Base-by-base conservation (phyloP, 2,888 invertebrate species). In the Phania funesta region DNA sequence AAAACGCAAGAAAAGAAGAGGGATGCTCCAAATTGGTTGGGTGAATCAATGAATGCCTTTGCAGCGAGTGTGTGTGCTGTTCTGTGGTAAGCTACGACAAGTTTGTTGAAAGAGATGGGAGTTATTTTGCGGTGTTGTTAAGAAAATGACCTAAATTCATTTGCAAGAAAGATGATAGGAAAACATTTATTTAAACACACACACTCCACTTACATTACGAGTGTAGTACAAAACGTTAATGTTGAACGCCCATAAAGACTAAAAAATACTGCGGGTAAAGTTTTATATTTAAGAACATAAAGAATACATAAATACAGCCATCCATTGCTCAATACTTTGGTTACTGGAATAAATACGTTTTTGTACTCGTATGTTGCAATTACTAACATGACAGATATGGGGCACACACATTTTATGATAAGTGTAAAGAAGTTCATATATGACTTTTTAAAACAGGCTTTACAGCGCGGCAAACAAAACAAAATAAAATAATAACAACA, bases 311-410 rank as follows among this genome's bases (percentile, higher is more conserved):
- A 13, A 18, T 44, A 7, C 11, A 52, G 16, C 6, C 41, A 67
- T 13, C 22, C 22, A 64, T 54, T 62, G 44, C 44, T 64, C 32
- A 29, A 18, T 20, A 24, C 41, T 73, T 29, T 29, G 62, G 32
- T 44, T 50, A 60, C 20, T 35, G 24, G 32, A 20, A 44, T 26
- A 29, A 35, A 67, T 18, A 70, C 20, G 13, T 44, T n/a, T n/a
- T n/a, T n/a, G n/a, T n/a, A n/a, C n/a, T n/a, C n/a, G 16, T 26
- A 24, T 67, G 76, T 68, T 76, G 58, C 67, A 76, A 64, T 62
- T 58, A 62, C 46, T 64, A 81, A 73, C 67, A 76, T 81, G 80
- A 81, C 80, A 81, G 70, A 81, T 73, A 67, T 81, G 80, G 80
- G 71, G 80, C 80, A 81, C 76, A 76, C 60, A 81, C 80, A 71